phyloP scores from a whole-genome alignment of 2,113 vertebrate genomes.

The Microtus richardsoni region DNA sequence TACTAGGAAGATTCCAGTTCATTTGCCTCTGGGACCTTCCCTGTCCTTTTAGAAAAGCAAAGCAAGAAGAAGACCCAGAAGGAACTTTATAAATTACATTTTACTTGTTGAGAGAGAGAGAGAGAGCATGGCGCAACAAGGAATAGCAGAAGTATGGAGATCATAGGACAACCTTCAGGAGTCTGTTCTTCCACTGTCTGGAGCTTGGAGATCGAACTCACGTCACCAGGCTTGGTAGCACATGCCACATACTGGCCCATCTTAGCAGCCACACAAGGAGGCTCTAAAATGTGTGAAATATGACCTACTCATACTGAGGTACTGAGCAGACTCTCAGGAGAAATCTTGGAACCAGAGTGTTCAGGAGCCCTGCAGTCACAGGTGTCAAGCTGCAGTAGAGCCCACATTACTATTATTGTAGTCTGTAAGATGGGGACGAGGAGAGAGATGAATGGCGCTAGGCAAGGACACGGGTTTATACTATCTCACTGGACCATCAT shows the following conservation, averaged over 20 bases:
- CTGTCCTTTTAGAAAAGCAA: neutral
- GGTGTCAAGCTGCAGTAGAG: rapidly evolving
- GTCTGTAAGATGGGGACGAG: neutral
- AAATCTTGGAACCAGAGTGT: neutral
- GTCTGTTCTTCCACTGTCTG: neutral
- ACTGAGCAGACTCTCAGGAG: neutral
- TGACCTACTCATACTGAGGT: neutral
- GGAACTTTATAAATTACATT: neutral
- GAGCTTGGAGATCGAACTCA: neutral
- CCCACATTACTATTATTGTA: neutral
- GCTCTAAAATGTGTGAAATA: neutral
- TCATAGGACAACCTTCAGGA: neutral
- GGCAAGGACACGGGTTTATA: too few relatives aligned
- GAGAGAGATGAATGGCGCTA: neutral
- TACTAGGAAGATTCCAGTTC: neutral
- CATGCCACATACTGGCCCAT: neutral
- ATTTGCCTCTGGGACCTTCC: neutral
- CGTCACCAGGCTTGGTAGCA: neutral
- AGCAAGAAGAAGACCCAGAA: neutral
- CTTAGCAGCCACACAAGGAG: neutral
- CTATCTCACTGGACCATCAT: too few relatives aligned
- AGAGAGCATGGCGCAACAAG: too few relatives aligned
- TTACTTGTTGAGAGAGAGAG: neutral
- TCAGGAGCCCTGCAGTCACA: neutral
- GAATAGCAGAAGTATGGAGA: neutral